Conservation (phyloP, 2,888 invertebrate genomes). For the Baronia brevicornis region DNA sequence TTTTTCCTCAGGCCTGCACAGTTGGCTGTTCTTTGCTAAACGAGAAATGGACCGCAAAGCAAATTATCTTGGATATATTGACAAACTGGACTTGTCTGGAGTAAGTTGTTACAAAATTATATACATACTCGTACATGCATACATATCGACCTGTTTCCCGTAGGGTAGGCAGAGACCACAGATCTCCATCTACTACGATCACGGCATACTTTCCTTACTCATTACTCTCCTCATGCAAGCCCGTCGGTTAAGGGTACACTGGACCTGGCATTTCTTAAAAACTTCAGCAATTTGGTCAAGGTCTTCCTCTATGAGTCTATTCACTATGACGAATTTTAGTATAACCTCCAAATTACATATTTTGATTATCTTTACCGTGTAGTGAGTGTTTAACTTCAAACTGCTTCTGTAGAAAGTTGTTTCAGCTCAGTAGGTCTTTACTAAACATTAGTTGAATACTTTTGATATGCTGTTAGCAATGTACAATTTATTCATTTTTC, state of each 20-base stretch:
- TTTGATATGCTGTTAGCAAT: no score
- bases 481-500: neutral
- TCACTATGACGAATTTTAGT: constrained; percentile 3
- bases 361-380: neutral
- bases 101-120: constrained; percentile 66
- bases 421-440: no score
- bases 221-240: no score
- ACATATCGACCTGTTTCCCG: constrained; percentile 5
- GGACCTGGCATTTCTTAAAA: no score
- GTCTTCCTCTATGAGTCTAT: neutral
- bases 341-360: neutral
- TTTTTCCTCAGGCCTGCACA: constrained; percentile 83
- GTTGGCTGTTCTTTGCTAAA: constrained; percentile 90
- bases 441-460: no score
- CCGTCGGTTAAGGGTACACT: no score
- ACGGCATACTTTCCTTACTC: no score
- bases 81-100: constrained; percentile 82
- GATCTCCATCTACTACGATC: no score
- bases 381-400: constrained; percentile 7
- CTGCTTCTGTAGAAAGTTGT: no score
- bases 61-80: constrained; percentile 87
- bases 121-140: no score
- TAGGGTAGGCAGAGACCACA: no score
- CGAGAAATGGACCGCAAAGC: constrained; percentile 83
- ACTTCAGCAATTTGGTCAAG: no score